Evolutionary conservation across 92 coral and sea anemone species (phyloP), one percentile per base, ranked within the genome.

Genomic region (Micromussa lordhowensis): DNA sequence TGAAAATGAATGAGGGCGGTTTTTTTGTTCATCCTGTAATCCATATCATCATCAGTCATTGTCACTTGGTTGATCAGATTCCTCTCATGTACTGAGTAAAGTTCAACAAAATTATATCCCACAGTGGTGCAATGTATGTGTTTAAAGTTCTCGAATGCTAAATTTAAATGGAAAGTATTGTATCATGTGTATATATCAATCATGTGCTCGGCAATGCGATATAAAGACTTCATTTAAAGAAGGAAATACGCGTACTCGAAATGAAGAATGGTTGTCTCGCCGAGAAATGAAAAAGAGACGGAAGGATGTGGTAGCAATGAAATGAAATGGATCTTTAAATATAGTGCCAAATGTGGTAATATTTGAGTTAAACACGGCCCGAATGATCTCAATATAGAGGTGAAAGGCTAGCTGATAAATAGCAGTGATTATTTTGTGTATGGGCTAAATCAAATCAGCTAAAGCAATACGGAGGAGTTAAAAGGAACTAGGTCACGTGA

Each of bases 261-360:
- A 58, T 28, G 71, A 34, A 28, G 69, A 31, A 58, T 19, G 58
- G 31, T 3, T 19, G 68, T 55, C 28, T 55, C 5, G 11, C 28
- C 66, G 49, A 31, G 6, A 28, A 21, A 21, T 32, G 0, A 21
- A 18, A 5, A 57, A 32, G 57, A 38, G 30, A 29, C 58, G 70
- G 70, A 58, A 21, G 49, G 83, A 55, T 32, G 8, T 71, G 3
- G 32, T 79, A 34, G 34, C 40, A 58, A 4, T 38, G 31, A 34
- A 66, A 66, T 66, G 32, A 26, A 66, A 28, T 66, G 17, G 71
- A 66, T 79, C 48, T 55, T 55, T 79, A 57, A 58, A 79, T 78
- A 55, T 58, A 30, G 51, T 34, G 17, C 64, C 32, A 1, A 31
- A 28, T 55, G 35, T 44, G 51, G 51, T 57, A 55, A 79, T 79